phyloP scores from a whole-genome alignment of 2,797 vertebrate species.

The Euthynnus affinis region DNA sequence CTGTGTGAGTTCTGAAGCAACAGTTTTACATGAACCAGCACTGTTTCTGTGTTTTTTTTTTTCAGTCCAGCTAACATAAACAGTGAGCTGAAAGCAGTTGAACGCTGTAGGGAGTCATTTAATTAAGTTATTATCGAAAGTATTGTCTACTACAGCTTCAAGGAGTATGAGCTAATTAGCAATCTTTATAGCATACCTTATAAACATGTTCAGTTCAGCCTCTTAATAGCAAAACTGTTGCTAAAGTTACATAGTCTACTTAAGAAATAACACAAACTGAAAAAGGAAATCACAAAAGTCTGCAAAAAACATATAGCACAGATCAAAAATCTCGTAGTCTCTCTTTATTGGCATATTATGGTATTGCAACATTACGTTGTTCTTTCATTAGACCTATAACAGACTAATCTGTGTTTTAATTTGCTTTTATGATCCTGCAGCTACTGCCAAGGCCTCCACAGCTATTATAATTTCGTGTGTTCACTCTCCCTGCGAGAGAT shows the following conservation, averaged over 20 bases:
- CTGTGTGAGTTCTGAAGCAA: neutral
- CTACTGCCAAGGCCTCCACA: neutral
- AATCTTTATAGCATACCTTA: neutral
- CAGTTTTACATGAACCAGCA: slow-evolving; percentile 22
- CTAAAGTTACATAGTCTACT: no score
- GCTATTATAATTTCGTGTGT: neutral
- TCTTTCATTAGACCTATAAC: neutral
- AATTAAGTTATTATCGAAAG: slow-evolving; percentile 2
- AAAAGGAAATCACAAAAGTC: no score
- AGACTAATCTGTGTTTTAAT: neutral
- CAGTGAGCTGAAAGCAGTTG: neutral
- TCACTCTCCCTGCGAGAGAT: neutral
- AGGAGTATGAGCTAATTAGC: neutral
- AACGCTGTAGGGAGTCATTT: neutral
- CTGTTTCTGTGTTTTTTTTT: slow-evolving; percentile 7
- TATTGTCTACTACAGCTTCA: neutral
- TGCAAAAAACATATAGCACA: no score
- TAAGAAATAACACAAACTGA: no score
- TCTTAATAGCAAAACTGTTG: neutral
- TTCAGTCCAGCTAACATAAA: neutral
- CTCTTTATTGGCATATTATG: neutral
- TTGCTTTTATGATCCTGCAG: neutral
- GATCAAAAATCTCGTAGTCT: no score
- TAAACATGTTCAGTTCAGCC: neutral
- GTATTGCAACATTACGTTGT: neutral